Evolutionary conservation across 1,140 invertebrate species (phyloP).

Genomic region (Drosophila repleta): DNA sequence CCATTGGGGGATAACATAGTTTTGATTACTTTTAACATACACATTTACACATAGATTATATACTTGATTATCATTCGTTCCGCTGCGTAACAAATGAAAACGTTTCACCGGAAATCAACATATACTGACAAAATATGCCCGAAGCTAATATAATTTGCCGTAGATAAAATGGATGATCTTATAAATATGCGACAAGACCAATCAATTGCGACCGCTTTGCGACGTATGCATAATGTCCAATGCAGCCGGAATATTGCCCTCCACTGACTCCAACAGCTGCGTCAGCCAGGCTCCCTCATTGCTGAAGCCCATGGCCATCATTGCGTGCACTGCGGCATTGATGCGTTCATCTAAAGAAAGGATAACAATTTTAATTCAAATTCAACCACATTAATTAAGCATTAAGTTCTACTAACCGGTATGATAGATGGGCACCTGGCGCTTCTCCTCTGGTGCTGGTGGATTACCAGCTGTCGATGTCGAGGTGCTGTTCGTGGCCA

Average conservation of each 20-base stretch:
- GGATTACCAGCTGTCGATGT: constrained; percentile 40
- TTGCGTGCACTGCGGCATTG: constrained; percentile 86
- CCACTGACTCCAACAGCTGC: constrained; percentile 85
- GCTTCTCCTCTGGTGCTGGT: constrained; percentile 57
- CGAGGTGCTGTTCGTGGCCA: constrained; percentile 60
- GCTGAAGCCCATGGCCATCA: constrained; percentile 93
- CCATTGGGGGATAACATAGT: constrained; percentile 41
- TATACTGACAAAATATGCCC: constrained; percentile 1
- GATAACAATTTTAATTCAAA: too few relatives aligned
- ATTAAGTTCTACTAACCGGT: constrained; percentile 41
- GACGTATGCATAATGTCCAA: constrained; percentile 87
- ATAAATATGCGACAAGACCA: constrained; percentile 32
- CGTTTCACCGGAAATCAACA: constrained; percentile 33
- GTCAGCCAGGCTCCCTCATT: constrained; percentile 88
- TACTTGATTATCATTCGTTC: constrained; percentile 4
- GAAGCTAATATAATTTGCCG: constrained; percentile 20
- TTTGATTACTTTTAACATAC: constrained; percentile 44
- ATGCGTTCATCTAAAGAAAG: constrained; percentile 85
- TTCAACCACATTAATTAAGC: too few relatives aligned
- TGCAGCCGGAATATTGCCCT: constrained; percentile 89
- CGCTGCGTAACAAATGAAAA: constrained; percentile 18
- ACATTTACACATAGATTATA: constrained; percentile 17
- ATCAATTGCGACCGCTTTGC: constrained; percentile 61
- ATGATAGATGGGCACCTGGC: constrained; percentile 59
- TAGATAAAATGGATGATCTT: constrained; percentile 30